phyloP scores from a whole-genome alignment of 2,113 vertebrate species.

The Mixornis gularis region DNA sequence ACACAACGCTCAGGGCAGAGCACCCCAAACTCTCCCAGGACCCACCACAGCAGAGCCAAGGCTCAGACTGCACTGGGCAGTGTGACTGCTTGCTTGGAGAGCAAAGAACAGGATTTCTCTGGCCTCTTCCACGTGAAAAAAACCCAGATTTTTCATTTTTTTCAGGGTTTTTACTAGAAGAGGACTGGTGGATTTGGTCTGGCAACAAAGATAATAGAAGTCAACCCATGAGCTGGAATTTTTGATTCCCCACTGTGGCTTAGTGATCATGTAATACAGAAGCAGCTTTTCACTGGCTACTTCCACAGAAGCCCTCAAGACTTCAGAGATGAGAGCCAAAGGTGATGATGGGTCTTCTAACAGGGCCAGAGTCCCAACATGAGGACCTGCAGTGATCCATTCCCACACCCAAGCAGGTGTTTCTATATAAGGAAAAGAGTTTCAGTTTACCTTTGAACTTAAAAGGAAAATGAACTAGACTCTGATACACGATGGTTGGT shows the following conservation, averaged over 20 bases:
- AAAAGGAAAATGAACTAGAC: too few species aligned
- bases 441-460: too few species aligned
- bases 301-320: not conserved
- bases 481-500: too few species aligned
- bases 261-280: not conserved
- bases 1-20: not conserved
- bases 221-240: rapidly evolving
- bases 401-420: too few species aligned
- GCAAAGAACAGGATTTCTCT: not conserved
- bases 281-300: not conserved
- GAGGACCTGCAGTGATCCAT: not conserved
- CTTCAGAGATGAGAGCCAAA: not conserved
- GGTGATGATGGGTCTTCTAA: not conserved
- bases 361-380: rapidly evolving
- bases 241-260: not conserved
- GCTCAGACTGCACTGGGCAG: not conserved
- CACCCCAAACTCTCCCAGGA: not conserved
- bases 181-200: not conserved
- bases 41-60: not conserved
- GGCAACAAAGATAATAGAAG: not conserved
- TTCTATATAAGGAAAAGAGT: too few species aligned
- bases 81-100: not conserved
- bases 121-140: not conserved
- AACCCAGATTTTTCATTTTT: not conserved
- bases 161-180: not conserved